phyloP scores from a whole-genome alignment of 2,888 invertebrate genomes.

The Heliconius ismenius region DNA sequence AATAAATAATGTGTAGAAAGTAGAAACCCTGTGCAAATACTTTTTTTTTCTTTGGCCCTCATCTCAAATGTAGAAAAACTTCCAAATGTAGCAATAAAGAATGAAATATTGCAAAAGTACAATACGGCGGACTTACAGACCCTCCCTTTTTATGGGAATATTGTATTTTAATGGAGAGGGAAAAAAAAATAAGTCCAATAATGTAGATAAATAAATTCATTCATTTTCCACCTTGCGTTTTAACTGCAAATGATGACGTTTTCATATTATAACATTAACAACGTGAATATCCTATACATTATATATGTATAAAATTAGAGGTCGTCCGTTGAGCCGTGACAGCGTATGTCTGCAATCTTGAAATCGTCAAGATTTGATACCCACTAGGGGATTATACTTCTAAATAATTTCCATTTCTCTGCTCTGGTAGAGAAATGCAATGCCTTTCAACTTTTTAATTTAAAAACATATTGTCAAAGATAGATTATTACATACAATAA shows the following conservation, averaged over 20 bases:
- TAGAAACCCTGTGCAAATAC: not conserved
- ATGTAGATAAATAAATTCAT: not conserved
- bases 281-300: no score
- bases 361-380: not conserved
- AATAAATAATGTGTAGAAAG: not conserved
- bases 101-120: slow-evolving; percentile 4
- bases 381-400: not conserved
- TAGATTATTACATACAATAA: slow-evolving; percentile 12
- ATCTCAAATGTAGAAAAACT: not conserved
- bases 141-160: not conserved
- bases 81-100: slow-evolving; percentile 12
- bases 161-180: not conserved
- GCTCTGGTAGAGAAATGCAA: not conserved
- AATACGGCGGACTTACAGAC: not conserved
- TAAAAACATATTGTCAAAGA: not conserved
- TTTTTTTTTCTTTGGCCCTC: not conserved
- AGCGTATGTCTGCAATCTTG: not conserved
- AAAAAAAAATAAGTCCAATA: not conserved
- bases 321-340: no score
- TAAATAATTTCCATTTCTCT: not conserved
- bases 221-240: not conserved
- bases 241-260: not conserved
- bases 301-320: no score
- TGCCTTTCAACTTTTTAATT: not conserved
- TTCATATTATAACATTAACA: no score